Evolutionary conservation across 2,797 vertebrate genomes (phyloP).

Genomic region (Rhincodon typus): DNA sequence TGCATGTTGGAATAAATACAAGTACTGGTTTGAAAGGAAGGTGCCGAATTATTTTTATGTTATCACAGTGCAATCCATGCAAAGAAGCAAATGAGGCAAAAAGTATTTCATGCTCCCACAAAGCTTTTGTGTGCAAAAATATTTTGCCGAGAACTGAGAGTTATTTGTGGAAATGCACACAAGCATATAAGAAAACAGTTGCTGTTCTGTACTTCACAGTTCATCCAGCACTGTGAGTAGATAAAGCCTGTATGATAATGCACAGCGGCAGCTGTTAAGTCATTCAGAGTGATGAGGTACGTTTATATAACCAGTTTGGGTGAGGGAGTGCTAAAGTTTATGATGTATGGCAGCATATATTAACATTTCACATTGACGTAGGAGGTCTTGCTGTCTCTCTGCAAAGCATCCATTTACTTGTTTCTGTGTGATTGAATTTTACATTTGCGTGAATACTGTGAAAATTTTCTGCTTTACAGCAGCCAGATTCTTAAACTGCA

Average conservation of each 20-base stretch:
- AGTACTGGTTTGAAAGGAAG: neutral
- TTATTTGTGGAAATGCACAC: neutral
- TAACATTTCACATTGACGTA: neutral
- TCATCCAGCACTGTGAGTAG: neutral
- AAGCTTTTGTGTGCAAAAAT: neutral
- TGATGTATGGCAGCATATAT: neutral
- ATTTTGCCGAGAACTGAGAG: neutral
- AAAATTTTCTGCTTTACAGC: neutral
- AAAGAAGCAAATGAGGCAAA: neutral
- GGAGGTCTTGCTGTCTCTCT: neutral
- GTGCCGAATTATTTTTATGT: neutral
- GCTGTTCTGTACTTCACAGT: neutral
- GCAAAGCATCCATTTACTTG: neutral
- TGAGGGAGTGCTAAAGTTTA: no score
- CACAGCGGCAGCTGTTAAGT: neutral
- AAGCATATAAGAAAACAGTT: neutral
- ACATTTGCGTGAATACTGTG: neutral
- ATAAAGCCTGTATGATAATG: neutral
- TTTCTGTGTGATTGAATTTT: neutral
- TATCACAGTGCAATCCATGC: neutral
- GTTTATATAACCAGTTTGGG: neutral
- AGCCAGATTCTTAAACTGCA: neutral
- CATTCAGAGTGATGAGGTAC: neutral
- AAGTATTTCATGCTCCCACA: neutral
- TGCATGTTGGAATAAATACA: neutral